phyloP scores from a whole-genome alignment of 2,113 vertebrate genomes.

The Oenanthe melanoleuca region DNA sequence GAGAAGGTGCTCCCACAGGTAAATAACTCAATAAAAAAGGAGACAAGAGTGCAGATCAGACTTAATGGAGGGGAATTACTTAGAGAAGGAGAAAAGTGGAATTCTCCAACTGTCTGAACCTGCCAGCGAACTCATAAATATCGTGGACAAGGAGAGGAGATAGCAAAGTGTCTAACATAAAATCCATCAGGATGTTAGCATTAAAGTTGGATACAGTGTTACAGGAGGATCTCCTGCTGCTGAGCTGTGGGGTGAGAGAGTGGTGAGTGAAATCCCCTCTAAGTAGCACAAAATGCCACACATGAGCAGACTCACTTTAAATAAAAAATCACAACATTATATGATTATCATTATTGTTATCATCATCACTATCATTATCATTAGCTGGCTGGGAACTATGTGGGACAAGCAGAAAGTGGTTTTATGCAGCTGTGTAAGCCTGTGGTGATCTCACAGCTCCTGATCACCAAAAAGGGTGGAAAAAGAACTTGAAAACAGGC shows the following conservation, averaged over 20 bases:
- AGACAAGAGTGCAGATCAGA: neutral
- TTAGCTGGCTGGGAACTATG: neutral
- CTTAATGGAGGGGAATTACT: neutral
- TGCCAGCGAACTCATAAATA: conserved; percentile 5
- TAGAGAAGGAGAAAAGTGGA: neutral
- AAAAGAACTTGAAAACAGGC: neutral
- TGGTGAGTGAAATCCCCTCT: neutral
- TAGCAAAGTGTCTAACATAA: neutral
- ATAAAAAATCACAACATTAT: neutral
- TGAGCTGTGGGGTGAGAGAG: rapidly evolving
- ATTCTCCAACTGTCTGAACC: neutral
- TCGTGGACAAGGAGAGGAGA: neutral
- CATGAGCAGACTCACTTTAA: neutral
- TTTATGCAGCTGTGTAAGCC: neutral
- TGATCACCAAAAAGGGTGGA: neutral
- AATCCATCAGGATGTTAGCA: neutral
- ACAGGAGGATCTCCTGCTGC: neutral
- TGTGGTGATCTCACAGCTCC: neutral
- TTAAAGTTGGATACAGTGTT: neutral
- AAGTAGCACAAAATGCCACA: neutral
- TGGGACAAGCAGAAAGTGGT: neutral
- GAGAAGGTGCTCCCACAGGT: neutral
- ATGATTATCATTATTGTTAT: neutral
- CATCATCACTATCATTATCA: neutral
- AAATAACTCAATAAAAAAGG: neutral